Evolutionary conservation across 2,888 invertebrate species (phyloP).

Genomic region (Meiosimyza platycephala): DNA sequence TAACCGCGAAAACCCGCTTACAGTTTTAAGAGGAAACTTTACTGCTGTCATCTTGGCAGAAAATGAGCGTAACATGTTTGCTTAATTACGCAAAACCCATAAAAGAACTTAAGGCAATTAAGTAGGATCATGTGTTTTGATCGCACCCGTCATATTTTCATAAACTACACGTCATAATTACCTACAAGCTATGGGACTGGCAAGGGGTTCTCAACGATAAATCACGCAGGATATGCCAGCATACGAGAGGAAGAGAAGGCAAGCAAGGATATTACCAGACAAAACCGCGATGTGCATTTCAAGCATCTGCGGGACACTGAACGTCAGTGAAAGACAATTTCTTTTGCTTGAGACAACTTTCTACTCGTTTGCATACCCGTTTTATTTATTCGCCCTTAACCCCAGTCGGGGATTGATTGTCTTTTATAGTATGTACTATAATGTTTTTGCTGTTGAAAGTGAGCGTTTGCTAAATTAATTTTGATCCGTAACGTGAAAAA

Average conservation of each 20-base stretch:
- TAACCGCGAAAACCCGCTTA: no score
- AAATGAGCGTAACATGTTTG: conserved; percentile 22
- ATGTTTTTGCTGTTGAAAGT: neutral
- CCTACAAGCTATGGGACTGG: neutral
- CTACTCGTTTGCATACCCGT: neutral
- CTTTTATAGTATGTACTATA: no score
- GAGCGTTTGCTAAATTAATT: neutral
- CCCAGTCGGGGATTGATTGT: neutral
- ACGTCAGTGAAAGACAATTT: neutral
- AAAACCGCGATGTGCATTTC: conserved; percentile 19
- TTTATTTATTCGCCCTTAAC: conserved; percentile 1
- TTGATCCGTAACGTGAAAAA: neutral
- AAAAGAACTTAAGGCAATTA: conserved; percentile 4
- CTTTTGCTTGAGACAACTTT: neutral
- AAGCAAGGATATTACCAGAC: neutral
- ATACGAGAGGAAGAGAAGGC: neutral
- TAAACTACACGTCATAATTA: conserved; percentile 27
- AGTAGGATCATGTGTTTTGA: conserved; percentile 23
- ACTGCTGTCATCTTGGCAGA: conserved; percentile 2
- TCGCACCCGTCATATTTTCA: conserved; percentile 30
- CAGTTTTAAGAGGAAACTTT: no score
- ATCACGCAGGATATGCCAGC: conserved; percentile 2
- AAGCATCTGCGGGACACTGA: neutral
- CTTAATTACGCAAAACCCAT: conserved; percentile 27
- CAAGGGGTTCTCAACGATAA: conserved; percentile 3